Evolutionary conservation across 2,888 invertebrate species (phyloP), one percentile per base, ranked within the genome.

Genomic region (Eustalomyia histrio): DNA sequence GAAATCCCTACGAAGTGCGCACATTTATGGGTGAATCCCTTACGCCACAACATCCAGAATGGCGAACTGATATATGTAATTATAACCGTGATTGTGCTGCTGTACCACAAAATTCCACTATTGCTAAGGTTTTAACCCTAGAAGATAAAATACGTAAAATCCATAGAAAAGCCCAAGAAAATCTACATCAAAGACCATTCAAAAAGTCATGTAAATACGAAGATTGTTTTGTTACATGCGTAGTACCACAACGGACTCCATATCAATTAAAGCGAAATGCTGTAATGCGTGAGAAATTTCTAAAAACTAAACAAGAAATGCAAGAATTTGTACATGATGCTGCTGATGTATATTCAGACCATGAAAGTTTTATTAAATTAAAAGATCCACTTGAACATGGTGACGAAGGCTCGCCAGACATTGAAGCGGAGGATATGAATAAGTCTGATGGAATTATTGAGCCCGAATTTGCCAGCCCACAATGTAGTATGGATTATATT

Each of bases 1-100:
- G 80, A 14, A 87, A 90, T 85, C 89, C 89, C 0, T 86, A 88
- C 74, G 87, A 89, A 47, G 85, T 89, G 35, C 85, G 88, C 9
- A 89, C 89, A n/a, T 89, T 84, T 64, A 83, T 88, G 83, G 87
- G 87, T 8, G 88, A 88, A 21, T 60, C 53, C 0, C 10, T 52
- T 2, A 71, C 58, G 10, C 68, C 80, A 4, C 80, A 69, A 4
- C 29, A 72, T 0, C 71, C 83, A 0, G 87, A 89, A 47, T 87
- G 87, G 86, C 83, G 84, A 24, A 71, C 75, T 0, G 85, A 86
- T 2, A 53, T 52, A 9, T 89, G 89, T 21, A 75, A 83, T 0
- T 84, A 85, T 6, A 84, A 86, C 0, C 86, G 87, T 0, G 78
- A 83, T 2, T 89, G 88, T 61, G 83, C 29, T 29, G 29, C 29